phyloP scores from a whole-genome alignment of 2,888 invertebrate genomes.

The Tachina lurida region DNA sequence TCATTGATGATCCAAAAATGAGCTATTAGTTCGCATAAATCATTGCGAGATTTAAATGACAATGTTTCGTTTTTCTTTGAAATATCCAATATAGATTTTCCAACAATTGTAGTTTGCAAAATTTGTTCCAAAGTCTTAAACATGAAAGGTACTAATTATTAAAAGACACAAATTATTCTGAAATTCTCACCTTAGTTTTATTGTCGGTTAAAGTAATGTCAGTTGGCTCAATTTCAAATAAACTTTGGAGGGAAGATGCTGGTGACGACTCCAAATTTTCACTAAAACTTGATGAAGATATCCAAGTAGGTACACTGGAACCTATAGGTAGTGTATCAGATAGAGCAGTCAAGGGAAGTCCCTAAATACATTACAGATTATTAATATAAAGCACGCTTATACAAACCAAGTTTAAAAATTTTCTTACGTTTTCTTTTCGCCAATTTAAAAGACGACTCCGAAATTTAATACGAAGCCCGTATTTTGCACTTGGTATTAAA shows the following conservation, averaged over 20 bases:
- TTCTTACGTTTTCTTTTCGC: conserved; percentile 36
- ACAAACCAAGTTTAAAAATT: conserved; percentile 39
- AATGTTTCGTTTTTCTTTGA: conserved; percentile 47
- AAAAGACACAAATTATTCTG: conserved; percentile 35
- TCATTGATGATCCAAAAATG: conserved; percentile 40
- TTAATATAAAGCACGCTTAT: conserved; percentile 31
- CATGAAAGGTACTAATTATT: conserved; percentile 52
- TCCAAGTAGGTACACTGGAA: conserved; percentile 29
- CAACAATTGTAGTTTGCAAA: conserved; percentile 54
- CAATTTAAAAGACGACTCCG: conserved; percentile 34
- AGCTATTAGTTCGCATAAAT: conserved; percentile 40
- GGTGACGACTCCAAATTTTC: conserved; percentile 35
- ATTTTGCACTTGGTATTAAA: conserved; percentile 40
- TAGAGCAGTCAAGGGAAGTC: conserved; percentile 32
- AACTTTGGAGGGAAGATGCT: conserved; percentile 35
- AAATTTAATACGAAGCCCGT: conserved; percentile 36
- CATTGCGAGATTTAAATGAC: conserved; percentile 40
- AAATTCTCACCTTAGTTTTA: conserved; percentile 45
- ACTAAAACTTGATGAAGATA: conserved; percentile 29
- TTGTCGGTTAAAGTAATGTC: conserved; percentile 38
- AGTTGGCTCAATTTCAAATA: conserved; percentile 37
- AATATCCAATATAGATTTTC: conserved; percentile 52
- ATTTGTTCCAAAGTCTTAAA: conserved; percentile 51
- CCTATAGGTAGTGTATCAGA: conserved; percentile 30
- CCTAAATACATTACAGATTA: conserved; percentile 36